Evolutionary conservation across 2,113 vertebrate genomes (phyloP).

Genomic region (Aspidoscelis tigris): DNA sequence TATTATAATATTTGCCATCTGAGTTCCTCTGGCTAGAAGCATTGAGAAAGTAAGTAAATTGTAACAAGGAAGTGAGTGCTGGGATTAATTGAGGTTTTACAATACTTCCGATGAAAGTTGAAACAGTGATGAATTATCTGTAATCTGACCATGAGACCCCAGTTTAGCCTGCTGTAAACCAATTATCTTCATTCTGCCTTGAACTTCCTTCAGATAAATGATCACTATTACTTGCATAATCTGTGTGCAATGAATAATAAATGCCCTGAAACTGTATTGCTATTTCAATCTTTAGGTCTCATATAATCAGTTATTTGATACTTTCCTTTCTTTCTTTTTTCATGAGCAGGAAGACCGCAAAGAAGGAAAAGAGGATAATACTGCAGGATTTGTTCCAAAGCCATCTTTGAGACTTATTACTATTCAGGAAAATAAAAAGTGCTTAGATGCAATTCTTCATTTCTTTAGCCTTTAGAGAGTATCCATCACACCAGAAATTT

Average conservation of each 20-base stretch:
- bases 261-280: slow-evolving; percentile 28
- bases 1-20: slow-evolving; percentile 58
- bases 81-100: slow-evolving; percentile 30
- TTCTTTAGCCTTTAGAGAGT: no score
- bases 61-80: slow-evolving; percentile 43
- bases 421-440: no score
- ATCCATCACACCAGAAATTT: no score
- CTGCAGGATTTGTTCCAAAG: not conserved
- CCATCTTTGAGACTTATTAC: not conserved
- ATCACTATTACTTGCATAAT: slow-evolving; percentile 57
- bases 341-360: slow-evolving; percentile 18
- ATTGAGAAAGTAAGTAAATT: slow-evolving; percentile 47
- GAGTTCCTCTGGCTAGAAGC: slow-evolving; percentile 3
- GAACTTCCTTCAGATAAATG: slow-evolving; percentile 49
- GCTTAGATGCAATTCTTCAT: no score
- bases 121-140: slow-evolving; percentile 64
- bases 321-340: slow-evolving; percentile 8
- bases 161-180: slow-evolving; percentile 61
- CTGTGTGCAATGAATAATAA: slow-evolving; percentile 46
- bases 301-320: slow-evolving; percentile 37
- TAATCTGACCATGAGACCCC: slow-evolving; percentile 55
- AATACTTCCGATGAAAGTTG: slow-evolving; percentile 53
- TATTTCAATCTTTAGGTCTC: slow-evolving; percentile 28
- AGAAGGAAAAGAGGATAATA: slow-evolving; percentile 1
- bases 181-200: slow-evolving; percentile 63